These are phyloP conservation scores for Ichneumoninae sp. DNA, from an alignment of 2,888 invertebrate genomes.

Conservation along the genomic window DNA sequence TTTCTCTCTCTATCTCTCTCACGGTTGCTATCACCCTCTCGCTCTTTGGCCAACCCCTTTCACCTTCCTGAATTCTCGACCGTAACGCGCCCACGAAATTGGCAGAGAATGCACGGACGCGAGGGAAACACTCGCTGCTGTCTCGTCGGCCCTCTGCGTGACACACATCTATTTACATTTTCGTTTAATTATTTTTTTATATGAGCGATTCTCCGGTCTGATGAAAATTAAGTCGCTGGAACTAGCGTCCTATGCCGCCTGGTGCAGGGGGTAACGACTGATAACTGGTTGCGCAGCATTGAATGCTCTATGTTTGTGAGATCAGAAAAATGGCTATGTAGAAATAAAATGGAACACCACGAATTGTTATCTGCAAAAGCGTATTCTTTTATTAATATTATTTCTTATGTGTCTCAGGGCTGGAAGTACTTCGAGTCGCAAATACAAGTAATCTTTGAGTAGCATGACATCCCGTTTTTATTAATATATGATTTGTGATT, in stretches of 20 bases:
- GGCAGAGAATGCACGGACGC: constrained; percentile 55
- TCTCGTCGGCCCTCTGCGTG: constrained; percentile 17
- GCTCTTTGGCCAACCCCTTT: constrained; percentile 33
- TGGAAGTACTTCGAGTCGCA: too few species aligned
- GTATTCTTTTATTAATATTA: neutral
- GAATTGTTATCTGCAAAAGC: neutral
- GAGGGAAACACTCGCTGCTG: constrained; percentile 30
- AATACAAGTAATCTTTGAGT: too few species aligned
- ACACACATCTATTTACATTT: constrained; percentile 13
- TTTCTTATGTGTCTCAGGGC: neutral
- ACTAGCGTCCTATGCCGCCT: constrained; percentile 8
- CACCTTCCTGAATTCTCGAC: constrained; percentile 20
- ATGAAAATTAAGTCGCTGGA: constrained; percentile 59
- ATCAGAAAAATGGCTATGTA: neutral
- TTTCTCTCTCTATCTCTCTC: constrained; percentile 25
- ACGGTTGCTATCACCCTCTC: neutral
- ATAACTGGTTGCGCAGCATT: constrained; percentile 45
- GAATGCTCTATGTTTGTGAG: neutral
- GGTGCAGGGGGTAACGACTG: constrained; percentile 34
- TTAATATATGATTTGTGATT: too few species aligned
- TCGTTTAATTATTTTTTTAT: constrained; percentile 26
- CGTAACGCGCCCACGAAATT: constrained; percentile 62
- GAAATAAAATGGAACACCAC: neutral
- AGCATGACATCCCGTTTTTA: too few species aligned
- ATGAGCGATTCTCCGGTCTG: constrained; percentile 33